Evolutionary conservation across 2,888 invertebrate species (phyloP).

Genomic region (Drosophila helvetica): DNA sequence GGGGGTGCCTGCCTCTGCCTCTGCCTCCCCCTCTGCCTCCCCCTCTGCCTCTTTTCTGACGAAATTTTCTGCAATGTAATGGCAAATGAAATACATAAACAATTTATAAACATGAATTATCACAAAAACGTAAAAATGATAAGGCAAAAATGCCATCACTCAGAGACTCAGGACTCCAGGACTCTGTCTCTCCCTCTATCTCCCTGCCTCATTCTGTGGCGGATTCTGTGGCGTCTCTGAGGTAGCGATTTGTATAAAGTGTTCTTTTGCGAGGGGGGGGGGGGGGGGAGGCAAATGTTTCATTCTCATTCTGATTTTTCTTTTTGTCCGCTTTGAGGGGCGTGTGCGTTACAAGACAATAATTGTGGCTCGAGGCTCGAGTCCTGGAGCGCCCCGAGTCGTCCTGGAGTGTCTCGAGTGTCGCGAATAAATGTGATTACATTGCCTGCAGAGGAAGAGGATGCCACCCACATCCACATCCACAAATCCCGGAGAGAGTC

Average conservation of each 20-base stretch:
- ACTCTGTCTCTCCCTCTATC: conserved; percentile 5
- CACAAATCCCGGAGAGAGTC: neutral
- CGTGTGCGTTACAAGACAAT: conserved; percentile 71
- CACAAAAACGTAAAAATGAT: conserved; percentile 68
- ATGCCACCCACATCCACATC: neutral
- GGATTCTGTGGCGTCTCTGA: conserved; percentile 13
- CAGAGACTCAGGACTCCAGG: conserved; percentile 40
- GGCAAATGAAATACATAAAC: conserved; percentile 68
- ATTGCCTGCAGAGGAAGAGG: conserved; percentile 44
- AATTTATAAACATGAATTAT: conserved; percentile 75
- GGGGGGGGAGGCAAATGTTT: conserved; percentile 6
- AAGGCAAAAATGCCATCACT: conserved; percentile 61
- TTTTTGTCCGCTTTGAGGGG: conserved; percentile 17
- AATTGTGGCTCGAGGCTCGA: conserved; percentile 54
- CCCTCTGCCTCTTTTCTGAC: neutral
- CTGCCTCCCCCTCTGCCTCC: neutral
- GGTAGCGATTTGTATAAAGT: conserved; percentile 70
- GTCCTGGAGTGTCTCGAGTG: conserved; percentile 54
- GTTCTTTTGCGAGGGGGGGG: conserved; percentile 23
- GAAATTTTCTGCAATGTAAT: conserved; percentile 55
- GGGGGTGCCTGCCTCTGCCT: neutral
- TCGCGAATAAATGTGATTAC: conserved; percentile 77
- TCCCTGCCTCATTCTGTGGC: conserved; percentile 27
- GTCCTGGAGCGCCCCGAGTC: conserved; percentile 10
- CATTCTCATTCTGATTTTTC: conserved; percentile 1